Evolutionary conservation across 1,140 invertebrate genomes (phyloP), one percentile per base, ranked within the genome.

Genomic region (Drosophila erecta): DNA sequence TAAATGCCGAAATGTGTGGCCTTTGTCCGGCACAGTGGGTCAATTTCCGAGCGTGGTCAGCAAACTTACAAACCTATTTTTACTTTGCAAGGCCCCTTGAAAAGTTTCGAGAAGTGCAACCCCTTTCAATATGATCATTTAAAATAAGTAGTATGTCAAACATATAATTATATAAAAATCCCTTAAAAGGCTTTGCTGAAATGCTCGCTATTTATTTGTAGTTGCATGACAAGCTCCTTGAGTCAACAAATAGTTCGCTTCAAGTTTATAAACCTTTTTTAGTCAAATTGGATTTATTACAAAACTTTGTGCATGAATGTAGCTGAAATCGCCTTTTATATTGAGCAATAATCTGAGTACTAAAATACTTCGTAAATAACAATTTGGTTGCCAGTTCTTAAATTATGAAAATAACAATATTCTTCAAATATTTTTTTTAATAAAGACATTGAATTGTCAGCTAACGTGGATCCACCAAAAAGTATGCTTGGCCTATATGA

Each of bases 1-100:
- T 67, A 50, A 57, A 76, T 81, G 76, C 38, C 27, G 14, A 10
- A 37, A 35, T 38, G 40, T 37, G 14, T 33, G 30, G 6, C 12
- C 14, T 35, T 8, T 43, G 30, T 6, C 12, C 15, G 41, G 10
- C 7, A 61, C 30, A 20, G 61, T 46, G 56, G 6, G 5, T 8
- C 37, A 20, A 41, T 46, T 55, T 27, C 0, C 0, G 15, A 20
- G 5, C 24, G 46, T 24, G 4, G 22, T n/a, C 10, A 11, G n/a
- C n/a, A n/a, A n/a, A n/a, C n/a, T n/a, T n/a, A n/a, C n/a, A n/a
- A n/a, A n/a, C n/a, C n/a, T n/a, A n/a, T n/a, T n/a, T n/a, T n/a
- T n/a, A n/a, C n/a, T n/a, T n/a, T n/a, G n/a, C n/a, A 17, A 17
- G 17, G 17, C 17, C 8, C 27, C 30, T 30, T 30, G 7, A 30